Percentiles rank a stretch among this genome's conserved stretches.
Evolutionary conservation across 2,888 invertebrate genomes (phyloP).

Genomic region (Graphium colonna): DNA sequence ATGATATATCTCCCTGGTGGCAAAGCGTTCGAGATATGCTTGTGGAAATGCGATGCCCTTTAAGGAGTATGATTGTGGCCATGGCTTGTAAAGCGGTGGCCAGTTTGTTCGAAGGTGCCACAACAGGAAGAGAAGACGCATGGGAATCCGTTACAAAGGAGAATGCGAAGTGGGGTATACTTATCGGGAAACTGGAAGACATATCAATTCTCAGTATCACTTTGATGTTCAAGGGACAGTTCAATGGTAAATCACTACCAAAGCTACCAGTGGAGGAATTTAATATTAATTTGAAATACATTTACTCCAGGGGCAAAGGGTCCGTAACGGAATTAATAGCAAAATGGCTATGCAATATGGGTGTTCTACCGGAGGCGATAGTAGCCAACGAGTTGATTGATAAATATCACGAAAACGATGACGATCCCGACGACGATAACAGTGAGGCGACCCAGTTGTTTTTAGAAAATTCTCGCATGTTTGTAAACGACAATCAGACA

Average conservation of each 20-base stretch:
- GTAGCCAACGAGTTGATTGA: conserved; percentile 74
- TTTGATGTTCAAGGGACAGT: conserved; percentile 72
- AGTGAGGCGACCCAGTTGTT: conserved; percentile 50
- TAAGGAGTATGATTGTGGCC: conserved; percentile 89
- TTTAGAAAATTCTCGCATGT: conserved; percentile 54
- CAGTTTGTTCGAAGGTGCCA: conserved; percentile 60
- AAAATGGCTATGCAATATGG: conserved; percentile 89
- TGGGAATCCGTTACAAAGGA: conserved; percentile 94
- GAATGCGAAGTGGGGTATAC: conserved; percentile 90
- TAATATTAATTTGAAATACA: conserved; percentile 83
- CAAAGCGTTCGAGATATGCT: conserved; percentile 85
- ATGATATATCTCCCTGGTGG: conserved; percentile 91
- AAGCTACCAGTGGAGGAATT: conserved; percentile 77
- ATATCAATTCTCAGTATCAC: conserved; percentile 89
- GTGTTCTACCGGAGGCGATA: conserved; percentile 83
- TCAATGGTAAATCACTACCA: conserved; percentile 65
- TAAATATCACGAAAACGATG: conserved; percentile 36
- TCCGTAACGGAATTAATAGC: conserved; percentile 94
- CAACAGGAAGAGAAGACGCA: conserved; percentile 74
- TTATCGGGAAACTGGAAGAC: conserved; percentile 94
- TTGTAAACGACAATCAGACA: conserved; percentile 63
- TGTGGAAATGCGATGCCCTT: conserved; percentile 85
- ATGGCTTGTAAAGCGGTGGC: conserved; percentile 90
- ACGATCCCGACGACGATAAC: conserved; percentile 38
- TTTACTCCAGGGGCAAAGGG: conserved; percentile 85